Conservation (phyloP, 2,797 vertebrate species). For the Leptatherina wallacei region DNA sequence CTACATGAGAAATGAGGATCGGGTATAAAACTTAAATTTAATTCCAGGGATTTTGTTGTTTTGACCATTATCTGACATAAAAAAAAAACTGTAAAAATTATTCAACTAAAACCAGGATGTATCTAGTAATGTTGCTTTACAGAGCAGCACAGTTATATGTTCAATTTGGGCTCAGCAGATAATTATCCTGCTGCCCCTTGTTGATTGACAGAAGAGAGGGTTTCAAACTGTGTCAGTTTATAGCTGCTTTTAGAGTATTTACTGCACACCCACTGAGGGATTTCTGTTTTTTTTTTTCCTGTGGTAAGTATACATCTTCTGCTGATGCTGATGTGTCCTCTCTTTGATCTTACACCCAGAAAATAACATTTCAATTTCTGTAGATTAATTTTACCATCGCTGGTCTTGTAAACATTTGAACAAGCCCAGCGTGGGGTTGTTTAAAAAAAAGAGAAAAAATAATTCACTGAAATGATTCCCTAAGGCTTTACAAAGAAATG, state of each 20-base stretch:
- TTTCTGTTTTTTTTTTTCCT: not conserved
- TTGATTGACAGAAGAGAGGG: constrained; percentile 1
- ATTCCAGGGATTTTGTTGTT: not conserved
- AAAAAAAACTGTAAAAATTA: not conserved
- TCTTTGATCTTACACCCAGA: constrained; percentile 9
- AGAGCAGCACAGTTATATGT: not conserved
- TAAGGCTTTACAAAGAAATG: constrained; percentile 4
- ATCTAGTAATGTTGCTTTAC: not conserved
- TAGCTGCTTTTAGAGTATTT: constrained; percentile 6
- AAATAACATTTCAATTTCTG: constrained; percentile 15
- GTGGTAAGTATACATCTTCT: not conserved
- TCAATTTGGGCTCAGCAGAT: not conserved
- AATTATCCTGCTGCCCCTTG: not conserved
- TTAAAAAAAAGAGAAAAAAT: constrained; percentile 1
- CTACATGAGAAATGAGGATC: not conserved
- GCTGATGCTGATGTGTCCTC: constrained; percentile 4
- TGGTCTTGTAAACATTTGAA: not conserved
- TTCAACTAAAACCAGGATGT: not conserved
- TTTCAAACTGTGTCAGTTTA: not conserved
- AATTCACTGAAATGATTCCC: not conserved
- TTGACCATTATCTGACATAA: not conserved
- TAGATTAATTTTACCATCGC: not conserved
- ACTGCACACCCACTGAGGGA: constrained; percentile 1
- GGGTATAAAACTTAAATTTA: constrained; percentile 8
- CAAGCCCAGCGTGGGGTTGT: not conserved